Evolutionary conservation across 2,113 vertebrate species (phyloP).

Genomic region (Panthera tigris): DNA sequence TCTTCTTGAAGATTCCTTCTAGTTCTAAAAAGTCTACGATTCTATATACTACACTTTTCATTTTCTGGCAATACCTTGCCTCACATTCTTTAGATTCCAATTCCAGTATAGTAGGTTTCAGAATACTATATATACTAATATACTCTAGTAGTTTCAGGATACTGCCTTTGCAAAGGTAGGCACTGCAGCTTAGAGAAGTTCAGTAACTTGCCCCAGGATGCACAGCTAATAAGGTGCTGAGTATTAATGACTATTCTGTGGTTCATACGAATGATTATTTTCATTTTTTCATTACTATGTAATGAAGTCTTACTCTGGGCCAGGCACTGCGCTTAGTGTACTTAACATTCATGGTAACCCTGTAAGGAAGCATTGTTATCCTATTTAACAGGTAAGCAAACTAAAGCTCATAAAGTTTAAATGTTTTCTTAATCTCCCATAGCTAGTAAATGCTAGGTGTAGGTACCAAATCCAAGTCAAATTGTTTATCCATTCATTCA

Average conservation of each 20-base stretch:
- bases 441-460: neutral
- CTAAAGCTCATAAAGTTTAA: neutral
- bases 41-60: neutral
- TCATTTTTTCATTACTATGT: neutral
- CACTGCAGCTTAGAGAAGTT: neutral
- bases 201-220: neutral
- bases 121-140: too few relatives aligned
- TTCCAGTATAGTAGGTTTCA: neutral
- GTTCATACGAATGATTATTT: neutral
- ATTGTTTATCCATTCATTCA: neutral
- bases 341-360: neutral
- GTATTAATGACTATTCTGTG: neutral
- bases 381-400: neutral
- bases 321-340: neutral
- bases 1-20: neutral
- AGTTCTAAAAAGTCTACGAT: neutral
- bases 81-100: neutral
- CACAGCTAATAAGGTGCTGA: neutral
- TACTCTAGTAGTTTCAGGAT: too few relatives aligned
- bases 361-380: neutral
- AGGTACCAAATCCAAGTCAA: neutral
- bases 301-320: neutral
- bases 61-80: neutral
- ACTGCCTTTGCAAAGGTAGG: neutral
- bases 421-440: neutral